Base-by-base conservation (phyloP, 1,140 invertebrate genomes). In the Schlechtendalia chinensis region DNA sequence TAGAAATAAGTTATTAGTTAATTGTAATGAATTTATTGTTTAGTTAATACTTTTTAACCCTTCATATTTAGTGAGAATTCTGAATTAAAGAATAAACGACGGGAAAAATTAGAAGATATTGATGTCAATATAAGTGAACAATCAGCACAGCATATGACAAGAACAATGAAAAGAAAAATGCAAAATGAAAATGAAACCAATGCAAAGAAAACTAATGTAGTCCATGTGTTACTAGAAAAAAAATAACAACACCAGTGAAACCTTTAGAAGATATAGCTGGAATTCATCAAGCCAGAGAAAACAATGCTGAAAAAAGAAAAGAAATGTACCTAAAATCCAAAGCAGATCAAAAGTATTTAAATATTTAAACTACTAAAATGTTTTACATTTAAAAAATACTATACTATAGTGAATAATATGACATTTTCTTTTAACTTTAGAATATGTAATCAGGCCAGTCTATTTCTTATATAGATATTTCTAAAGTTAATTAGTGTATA, bases 261-360 rank as follows among this genome's bases (percentile, higher is more conserved):
- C 14, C 58, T 45, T 19, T 45, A 19, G 75, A 61, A 17, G 32
- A 61, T 47, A 0, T 19, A 19, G 32, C 32, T 39, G 32, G 32
- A 39, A 39, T n/a, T 77, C 39, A 61, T 61, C 54, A 63, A 45
- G 11, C 45, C 10, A 50, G 58, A 63, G 75, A 47, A 61, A 79
- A 79, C 22, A 39, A 79, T 63, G 75, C 75, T 63, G 75, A 63
- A 79, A 79, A 79, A 79, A 79, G 56, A 1, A 79, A 63, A 47
- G 75, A 79, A 50, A 24, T 61, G n/a, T 63, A 63, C n/a, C 58
- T 79, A 5, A 79, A 79, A 50, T 17, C 29, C 17, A 79, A 79
- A 50, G 75, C 75, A n/a, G 58, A 79, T 79, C 75, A 79, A 50
- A 79, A 22, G 75, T 79, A 79, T 17, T 16, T 24, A 2, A 11